phyloP scores from a whole-genome alignment of 2,888 invertebrate genomes.

The Megastigmus dorsalis region DNA sequence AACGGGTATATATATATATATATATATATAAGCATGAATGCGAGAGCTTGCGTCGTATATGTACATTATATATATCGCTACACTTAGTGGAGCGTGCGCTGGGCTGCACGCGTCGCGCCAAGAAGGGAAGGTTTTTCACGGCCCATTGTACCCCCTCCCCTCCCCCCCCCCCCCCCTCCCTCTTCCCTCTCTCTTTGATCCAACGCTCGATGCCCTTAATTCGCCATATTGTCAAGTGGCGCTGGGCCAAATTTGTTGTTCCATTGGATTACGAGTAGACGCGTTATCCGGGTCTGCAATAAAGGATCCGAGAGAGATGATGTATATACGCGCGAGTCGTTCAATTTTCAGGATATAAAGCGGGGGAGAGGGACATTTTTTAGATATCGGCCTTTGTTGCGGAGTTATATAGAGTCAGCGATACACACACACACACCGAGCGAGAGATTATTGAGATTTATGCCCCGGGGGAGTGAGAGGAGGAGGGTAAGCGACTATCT shows the following conservation, averaged over 20 bases:
- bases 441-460: slow-evolving; percentile 48
- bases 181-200: not conserved
- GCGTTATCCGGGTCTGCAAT: too few relatives aligned
- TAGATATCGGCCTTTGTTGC: not conserved
- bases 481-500: not conserved
- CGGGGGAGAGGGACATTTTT: too few relatives aligned
- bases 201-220: slow-evolving; percentile 60
- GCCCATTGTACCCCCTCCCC: slow-evolving; percentile 61
- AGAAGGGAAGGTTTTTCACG: slow-evolving; percentile 57
- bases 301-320: too few relatives aligned
- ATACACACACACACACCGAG: too few relatives aligned
- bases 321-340: slow-evolving; percentile 7
- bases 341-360: slow-evolving; percentile 12
- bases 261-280: slow-evolving; percentile 64
- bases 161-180: slow-evolving; percentile 54
- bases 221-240: slow-evolving; percentile 71
- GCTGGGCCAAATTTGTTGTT: slow-evolving; percentile 70
- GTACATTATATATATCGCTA: too few relatives aligned
- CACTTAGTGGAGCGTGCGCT: slow-evolving; percentile 46
- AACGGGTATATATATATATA: too few relatives aligned
- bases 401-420: not conserved
- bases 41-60: too few relatives aligned
- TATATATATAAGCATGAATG: too few relatives aligned
- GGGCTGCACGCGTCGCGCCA: slow-evolving; percentile 46
- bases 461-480: not conserved